Base-by-base conservation (phyloP, 1,140 invertebrate genomes). In the Drepana arcuata region DNA sequence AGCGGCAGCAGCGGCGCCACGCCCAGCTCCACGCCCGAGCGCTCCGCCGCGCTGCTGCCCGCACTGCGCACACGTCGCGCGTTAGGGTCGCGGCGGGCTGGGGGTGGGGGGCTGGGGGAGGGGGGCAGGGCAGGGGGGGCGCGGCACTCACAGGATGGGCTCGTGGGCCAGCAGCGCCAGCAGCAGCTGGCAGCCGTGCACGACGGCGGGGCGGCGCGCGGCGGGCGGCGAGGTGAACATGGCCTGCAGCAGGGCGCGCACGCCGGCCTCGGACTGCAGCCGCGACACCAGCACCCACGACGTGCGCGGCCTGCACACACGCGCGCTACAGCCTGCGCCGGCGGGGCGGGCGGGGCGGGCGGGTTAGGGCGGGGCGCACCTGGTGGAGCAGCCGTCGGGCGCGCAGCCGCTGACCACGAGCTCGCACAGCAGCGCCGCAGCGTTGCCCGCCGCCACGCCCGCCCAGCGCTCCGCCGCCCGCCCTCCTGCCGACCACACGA, bases 1-100 rank as follows among this genome's bases (percentile, higher is more conserved):
- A 77, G 54, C 33, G 70, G 74, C 56, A 77, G 50, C 46, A 77
- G 75, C 36, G 70, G 74, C 29, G 72, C 72, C 10, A 75, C 41
- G 7, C 57, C 68, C 34, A 55, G 52, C 60, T 70, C 72, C 50
- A 77, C 67, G 34, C 41, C 38, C 6, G 29, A 23, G 25, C 51
- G 35, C 21, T 34, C 48, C 21, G 18, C 13, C 37, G 18, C 38
- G 31, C 27, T 21, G 28, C 39, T 34, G 26, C 27, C 18, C 4
- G 18, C 18, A 21, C 18, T 9, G 18, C 18, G 18, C 18, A 4
- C 18, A 9, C 9, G 18, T 5, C 4, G 18, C 9, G 18, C 9
- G 18, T n/a, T n/a, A n/a, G n/a, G n/a, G n/a, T n/a, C n/a, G n/a
- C n/a, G n/a, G n/a, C n/a, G n/a, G n/a, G n/a, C n/a, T n/a, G n/a